These are phyloP conservation scores for Bolinopsis microptera DNA, from an alignment of 37 sponge, comb jelly and placozoan species.

Conservation along the genomic window DNA sequence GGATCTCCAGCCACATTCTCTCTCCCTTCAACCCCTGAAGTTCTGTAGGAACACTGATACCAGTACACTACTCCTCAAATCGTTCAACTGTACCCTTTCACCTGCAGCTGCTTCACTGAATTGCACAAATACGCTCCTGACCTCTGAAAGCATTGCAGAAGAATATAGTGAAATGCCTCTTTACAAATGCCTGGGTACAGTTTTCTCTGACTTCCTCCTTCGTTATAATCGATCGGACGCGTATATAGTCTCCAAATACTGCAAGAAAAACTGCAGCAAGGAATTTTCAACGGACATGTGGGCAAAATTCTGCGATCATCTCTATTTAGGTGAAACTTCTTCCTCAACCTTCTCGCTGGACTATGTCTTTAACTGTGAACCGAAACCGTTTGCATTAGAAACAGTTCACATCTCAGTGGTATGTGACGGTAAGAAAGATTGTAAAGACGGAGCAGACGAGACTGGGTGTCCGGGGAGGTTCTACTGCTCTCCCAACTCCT, in stretches of 20 bases:
- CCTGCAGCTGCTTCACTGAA: neutral
- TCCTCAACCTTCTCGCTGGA: too few relatives aligned
- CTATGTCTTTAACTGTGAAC: slow-evolving; percentile 25
- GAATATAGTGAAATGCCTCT: neutral
- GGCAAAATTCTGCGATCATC: neutral
- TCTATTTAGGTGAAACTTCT: neutral
- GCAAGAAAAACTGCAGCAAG: neutral
- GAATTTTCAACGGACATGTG: neutral
- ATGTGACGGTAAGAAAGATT: slow-evolving; percentile 6
- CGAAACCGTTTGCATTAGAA: neutral
- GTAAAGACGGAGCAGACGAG: neutral
- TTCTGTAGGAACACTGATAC: neutral
- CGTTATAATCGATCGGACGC: neutral
- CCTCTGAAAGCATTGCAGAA: neutral
- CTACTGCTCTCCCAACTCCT: slow-evolving; percentile 2
- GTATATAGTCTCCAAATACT: neutral
- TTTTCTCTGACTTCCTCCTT: neutral
- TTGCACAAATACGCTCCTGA: neutral
- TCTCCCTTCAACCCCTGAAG: neutral
- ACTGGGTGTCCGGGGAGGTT: slow-evolving; percentile 7
- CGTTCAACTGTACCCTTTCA: neutral
- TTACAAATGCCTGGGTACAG: neutral
- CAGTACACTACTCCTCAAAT: neutral
- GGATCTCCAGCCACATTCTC: neutral
- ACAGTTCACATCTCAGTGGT: neutral